These are phyloP conservation scores for Metallyticus violacea DNA, from an alignment of 2,888 invertebrate species.

Conservation along the genomic window DNA sequence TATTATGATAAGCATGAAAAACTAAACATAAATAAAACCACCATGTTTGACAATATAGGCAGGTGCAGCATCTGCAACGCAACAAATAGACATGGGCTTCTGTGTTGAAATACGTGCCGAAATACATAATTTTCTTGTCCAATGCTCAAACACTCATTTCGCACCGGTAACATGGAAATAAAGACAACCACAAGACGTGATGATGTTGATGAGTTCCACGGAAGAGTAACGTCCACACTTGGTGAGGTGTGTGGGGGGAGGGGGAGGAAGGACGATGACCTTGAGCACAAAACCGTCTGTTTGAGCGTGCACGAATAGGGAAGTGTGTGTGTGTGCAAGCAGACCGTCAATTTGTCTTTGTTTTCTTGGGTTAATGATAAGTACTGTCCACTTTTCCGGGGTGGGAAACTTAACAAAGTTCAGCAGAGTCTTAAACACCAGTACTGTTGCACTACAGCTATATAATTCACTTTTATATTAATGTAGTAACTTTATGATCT, in stretches of 20 bases:
- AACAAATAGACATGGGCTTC: background rate
- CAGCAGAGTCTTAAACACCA: no score
- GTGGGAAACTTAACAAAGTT: background rate
- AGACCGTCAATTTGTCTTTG: background rate
- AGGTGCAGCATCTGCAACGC: background rate
- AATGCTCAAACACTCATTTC: background rate
- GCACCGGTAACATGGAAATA: no score
- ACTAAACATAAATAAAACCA: no score
- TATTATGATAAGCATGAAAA: no score
- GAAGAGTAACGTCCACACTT: background rate
- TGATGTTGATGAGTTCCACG: background rate
- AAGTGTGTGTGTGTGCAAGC: background rate
- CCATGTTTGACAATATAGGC: no score
- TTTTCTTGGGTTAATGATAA: background rate
- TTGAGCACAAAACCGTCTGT: background rate
- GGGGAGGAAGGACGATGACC: background rate
- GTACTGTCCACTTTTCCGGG: no score
- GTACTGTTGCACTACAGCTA: no score
- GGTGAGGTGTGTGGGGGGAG: background rate
- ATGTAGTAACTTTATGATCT: no score
- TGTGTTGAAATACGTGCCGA: background rate
- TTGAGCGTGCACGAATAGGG: background rate
- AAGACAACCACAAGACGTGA: background rate
- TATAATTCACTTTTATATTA: no score
- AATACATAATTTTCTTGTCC: background rate